phyloP scores from a whole-genome alignment of 2,113 vertebrate species.

The Myrmecobius fasciatus region DNA sequence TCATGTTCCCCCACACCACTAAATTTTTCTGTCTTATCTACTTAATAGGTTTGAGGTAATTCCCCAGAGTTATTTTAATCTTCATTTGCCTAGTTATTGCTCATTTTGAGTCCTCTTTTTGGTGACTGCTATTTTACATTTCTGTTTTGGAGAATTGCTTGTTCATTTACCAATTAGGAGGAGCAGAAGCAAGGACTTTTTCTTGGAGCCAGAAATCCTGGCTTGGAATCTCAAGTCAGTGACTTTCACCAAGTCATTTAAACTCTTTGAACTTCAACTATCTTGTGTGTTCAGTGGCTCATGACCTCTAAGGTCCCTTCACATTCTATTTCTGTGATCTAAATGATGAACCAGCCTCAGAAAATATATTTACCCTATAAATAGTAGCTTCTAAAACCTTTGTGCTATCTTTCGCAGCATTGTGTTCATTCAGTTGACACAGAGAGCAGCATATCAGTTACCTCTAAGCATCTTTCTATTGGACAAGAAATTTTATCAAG shows the following conservation, averaged over 20 bases:
- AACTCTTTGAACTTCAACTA: background rate
- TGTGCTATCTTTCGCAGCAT: background rate
- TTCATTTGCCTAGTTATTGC: background rate
- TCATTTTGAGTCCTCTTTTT: background rate
- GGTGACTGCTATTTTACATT: background rate
- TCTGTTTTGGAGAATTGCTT: background rate
- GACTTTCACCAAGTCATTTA: background rate
- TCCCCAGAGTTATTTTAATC: background rate
- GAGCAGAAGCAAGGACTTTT: background rate
- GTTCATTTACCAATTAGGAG: background rate
- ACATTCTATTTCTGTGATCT: background rate
- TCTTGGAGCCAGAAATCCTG: background rate
- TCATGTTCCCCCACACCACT: background rate
- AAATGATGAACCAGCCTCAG: background rate
- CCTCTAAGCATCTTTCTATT: background rate
- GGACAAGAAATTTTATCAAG: background rate
- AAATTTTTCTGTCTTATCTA: background rate
- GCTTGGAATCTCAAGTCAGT: background rate
- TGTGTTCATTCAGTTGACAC: background rate
- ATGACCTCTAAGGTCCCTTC: background rate
- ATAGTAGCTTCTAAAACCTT: background rate
- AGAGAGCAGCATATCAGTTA: background rate
- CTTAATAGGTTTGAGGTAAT: background rate
- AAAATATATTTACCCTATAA: background rate
- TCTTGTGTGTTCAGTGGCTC: background rate